phyloP scores from a whole-genome alignment of 2,113 vertebrate species.

The Oreamnos americanus region DNA sequence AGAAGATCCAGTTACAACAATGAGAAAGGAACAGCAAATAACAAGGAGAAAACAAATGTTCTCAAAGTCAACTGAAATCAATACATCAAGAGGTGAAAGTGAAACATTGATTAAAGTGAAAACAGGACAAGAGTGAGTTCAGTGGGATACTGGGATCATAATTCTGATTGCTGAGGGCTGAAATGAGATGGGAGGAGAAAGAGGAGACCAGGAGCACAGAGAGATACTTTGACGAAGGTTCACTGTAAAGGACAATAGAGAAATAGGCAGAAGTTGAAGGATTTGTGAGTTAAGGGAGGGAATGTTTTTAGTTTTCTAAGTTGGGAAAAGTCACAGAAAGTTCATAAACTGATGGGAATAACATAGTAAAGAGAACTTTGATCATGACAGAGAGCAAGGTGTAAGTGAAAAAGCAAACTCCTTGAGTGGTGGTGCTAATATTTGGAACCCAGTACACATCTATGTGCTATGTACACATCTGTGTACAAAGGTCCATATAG shows the following conservation, averaged over 20 bases:
- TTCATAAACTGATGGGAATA: neutral
- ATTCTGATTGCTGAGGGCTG: neutral
- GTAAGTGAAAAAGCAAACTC: neutral
- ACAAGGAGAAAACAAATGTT: neutral
- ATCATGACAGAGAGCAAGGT: neutral
- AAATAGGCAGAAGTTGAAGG: neutral
- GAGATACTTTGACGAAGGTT: neutral
- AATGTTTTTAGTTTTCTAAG: neutral
- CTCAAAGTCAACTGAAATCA: neutral
- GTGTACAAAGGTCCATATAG: neutral
- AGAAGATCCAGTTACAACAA: neutral
- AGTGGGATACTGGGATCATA: neutral
- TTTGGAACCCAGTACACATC: neutral
- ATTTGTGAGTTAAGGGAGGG: neutral
- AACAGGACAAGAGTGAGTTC: neutral
- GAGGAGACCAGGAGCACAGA: neutral
- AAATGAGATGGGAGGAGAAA: neutral
- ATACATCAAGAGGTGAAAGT: neutral
- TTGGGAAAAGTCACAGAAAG: neutral
- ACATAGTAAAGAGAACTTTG: neutral
- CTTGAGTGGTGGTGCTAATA: neutral
- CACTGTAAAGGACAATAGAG: neutral
- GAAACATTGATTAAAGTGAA: neutral
- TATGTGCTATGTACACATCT: neutral
- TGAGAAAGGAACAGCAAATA: neutral